These are phyloP conservation scores for Eurosta solidaginis DNA, from an alignment of 1,140 invertebrate species.

Conservation along the genomic window DNA sequence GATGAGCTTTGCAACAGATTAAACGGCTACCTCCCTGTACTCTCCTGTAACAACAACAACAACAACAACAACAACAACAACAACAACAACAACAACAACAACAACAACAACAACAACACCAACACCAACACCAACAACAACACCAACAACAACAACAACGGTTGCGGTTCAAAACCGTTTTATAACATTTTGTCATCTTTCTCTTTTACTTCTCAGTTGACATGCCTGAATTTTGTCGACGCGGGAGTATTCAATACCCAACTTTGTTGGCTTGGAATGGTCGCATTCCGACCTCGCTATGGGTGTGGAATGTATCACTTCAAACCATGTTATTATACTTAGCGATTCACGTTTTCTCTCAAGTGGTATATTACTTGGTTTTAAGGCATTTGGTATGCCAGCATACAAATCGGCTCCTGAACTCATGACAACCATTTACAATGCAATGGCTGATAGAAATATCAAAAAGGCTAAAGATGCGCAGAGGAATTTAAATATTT, in stretches of 20 bases:
- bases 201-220: background rate
- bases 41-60: no score
- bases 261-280: slow-evolving; percentile 77
- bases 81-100: no score
- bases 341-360: slow-evolving; percentile 65
- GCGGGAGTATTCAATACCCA: slow-evolving; percentile 67
- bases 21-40: no score
- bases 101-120: no score
- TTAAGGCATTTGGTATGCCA: slow-evolving; percentile 71
- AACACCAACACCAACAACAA: no score
- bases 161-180: no score
- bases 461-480: slow-evolving; percentile 51
- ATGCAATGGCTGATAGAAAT: slow-evolving; percentile 53
- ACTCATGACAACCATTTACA: slow-evolving; percentile 57
- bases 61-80: no score
- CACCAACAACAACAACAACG: no score
- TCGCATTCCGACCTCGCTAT: slow-evolving; percentile 71
- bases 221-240: slow-evolving; percentile 57
- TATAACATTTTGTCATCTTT: background rate
- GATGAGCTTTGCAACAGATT: no score
- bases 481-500: slow-evolving; percentile 61
- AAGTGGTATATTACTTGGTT: slow-evolving; percentile 65
- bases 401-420: slow-evolving; percentile 67
- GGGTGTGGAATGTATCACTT: slow-evolving; percentile 66
- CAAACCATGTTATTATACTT: slow-evolving; percentile 65